Base-by-base conservation (phyloP, 2,797 vertebrate genomes). In the Takifugu ocellatus region DNA sequence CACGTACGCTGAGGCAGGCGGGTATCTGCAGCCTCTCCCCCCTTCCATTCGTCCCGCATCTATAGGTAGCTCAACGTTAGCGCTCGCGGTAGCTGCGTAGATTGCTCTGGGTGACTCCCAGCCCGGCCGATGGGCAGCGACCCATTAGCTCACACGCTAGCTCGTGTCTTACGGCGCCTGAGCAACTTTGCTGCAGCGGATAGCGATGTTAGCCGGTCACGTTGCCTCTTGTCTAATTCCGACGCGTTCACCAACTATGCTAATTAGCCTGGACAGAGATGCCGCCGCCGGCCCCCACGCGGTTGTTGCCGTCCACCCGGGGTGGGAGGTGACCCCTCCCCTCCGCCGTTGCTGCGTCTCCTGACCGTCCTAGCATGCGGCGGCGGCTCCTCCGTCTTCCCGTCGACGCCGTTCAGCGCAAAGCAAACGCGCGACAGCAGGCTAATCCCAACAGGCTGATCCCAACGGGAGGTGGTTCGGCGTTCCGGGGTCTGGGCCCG, bases 1-100 rank as follows among this genome's bases (percentile, higher is more conserved):
- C 48, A 29, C 25, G 15, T 26, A 10, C 46, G 15, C 16, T 11
- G 8, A 17, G 29, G 25, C 33, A n/a, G 44, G 45, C 45, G 11
- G 27, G 27, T 43, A 50, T 31, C 36, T 31, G 11, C 44, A 14
- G 49, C 15, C 42, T 27, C 53, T 59, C 51, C 50, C 42, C 24
- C 54, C 27, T 55, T 26, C 21, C 0, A 14, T 21, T 29, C 5
- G 2, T 48, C 46, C 46, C 27, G 9, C 33, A 12, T 36, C 36
- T 39, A 39, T 39, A 39, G 36, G 36, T 39, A 39, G 36, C 12
- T 39, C 36, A 39, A 39, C 36, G 14, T 11, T 3, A 39, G 36
- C 36, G 5, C 36, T 4, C 14, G 33, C 33, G 9, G 33, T 3
- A 10, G 8, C 33, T 11, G 33, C 2, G 33, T 11, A 33, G 36